Evolutionary conservation across 2,888 invertebrate genomes (phyloP).

Genomic region (Agrotis segetum): DNA sequence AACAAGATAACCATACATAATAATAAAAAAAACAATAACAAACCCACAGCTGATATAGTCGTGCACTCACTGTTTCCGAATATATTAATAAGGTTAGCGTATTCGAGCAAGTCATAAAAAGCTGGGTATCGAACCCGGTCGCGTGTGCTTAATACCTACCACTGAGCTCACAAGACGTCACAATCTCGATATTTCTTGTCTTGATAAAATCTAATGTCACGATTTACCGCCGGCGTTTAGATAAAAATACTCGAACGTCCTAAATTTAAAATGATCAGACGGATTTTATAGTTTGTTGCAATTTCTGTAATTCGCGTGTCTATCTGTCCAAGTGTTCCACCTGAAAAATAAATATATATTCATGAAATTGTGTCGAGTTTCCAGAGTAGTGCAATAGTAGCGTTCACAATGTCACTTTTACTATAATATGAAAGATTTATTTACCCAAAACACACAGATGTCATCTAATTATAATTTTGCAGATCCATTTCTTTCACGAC

Average conservation of each 20-base stretch:
- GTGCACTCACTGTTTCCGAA: neutral
- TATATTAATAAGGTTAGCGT: constrained; percentile 6
- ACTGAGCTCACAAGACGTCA: constrained; percentile 4
- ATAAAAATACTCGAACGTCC: constrained; percentile 46
- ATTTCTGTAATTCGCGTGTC: constrained; percentile 9
- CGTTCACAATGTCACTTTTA: constrained; percentile 5
- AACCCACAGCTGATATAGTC: neutral
- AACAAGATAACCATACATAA: neutral
- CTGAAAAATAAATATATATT: constrained; percentile 18
- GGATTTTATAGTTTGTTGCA: constrained; percentile 11
- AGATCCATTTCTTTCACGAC: constrained; percentile 29
- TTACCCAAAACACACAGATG: constrained; percentile 2
- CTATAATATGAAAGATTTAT: neutral
- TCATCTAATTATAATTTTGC: neutral
- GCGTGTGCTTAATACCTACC: constrained; percentile 4
- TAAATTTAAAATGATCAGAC: constrained; percentile 22
- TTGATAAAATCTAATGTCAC: constrained; percentile 21
- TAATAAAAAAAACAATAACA: neutral
- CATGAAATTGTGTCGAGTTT: constrained; percentile 35
- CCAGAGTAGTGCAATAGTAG: constrained; percentile 12
- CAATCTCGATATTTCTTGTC: constrained; percentile 14
- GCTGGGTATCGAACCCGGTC: constrained; percentile 30
- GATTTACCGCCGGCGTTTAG: constrained; percentile 17
- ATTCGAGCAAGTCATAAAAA: neutral
- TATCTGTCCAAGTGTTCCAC: neutral